Evolutionary conservation across 2,113 vertebrate genomes (phyloP), one percentile per base, ranked within the genome.

Genomic region (Azemiops feae): DNA sequence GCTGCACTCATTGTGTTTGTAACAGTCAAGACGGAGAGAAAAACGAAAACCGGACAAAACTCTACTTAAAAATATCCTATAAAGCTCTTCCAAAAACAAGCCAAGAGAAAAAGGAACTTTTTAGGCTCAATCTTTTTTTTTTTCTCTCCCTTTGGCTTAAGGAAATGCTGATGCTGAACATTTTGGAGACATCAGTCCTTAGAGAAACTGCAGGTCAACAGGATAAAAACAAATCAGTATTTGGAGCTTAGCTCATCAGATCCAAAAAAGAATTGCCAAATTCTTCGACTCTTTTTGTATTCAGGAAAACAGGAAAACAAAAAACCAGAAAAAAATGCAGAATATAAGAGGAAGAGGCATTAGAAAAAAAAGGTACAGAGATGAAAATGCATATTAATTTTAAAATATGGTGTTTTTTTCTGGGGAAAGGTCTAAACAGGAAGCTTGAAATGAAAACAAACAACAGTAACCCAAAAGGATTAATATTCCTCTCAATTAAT

Each of bases 371-470:
- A 94, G 96, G 94, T 93, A 95, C 89, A 93, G 12, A 81, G 94
- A 94, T 95, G 95, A 89, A 89, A 95, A 93, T 88, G 92, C 58
- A 1, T 69, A 95, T 94, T 96, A 96, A 96, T 93, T 2, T 2
- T 18, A 95, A 92, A 69, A 95, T 88, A 95, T 57, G 95, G 95
- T 96, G 97, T 97, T 98, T 94, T 97, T 98, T 98, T 98, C 98
- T 98, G 98, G 97, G 97, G 98, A 97, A 93, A 97, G 97, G 97
- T 98, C 98, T 99, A 99, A 98, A 99, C 98, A 99, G 98, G 98
- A 99, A 99, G 98, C 98, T 98, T 97, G 98, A 98, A 99, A 98
- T 99, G 98, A 98, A 99, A 99, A 99, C 96, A 96, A 99, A 98
- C 99, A 97, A 98, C 96, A 99, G 98, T 99, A 97, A 98, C 99